Conservation (phyloP, 2,797 vertebrate genomes). For the Presbytis comata region DNA sequence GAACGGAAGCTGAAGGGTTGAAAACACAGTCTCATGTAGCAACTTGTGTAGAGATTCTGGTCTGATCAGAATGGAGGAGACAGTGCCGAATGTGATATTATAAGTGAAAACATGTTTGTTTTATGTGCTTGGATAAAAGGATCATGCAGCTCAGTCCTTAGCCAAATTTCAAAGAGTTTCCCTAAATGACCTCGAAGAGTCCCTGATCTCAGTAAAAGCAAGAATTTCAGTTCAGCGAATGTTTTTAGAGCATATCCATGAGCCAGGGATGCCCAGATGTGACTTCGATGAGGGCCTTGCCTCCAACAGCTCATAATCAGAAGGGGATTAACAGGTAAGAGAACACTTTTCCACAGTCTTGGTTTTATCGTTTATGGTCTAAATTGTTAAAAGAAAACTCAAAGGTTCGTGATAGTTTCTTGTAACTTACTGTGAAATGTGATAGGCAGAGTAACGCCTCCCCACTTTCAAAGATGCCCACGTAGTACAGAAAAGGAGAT, state of each 20-base stretch:
- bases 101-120: neutral
- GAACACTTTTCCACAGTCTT: neutral
- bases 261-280: neutral
- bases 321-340: neutral
- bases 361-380: neutral
- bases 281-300: accelerated
- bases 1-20: neutral
- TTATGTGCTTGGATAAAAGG: neutral
- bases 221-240: neutral
- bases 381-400: neutral
- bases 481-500: neutral
- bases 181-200: neutral
- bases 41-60: neutral
- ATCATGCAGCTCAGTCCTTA: neutral
- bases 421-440: neutral
- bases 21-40: neutral
- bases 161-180: neutral
- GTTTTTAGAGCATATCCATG: accelerated
- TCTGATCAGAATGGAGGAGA: neutral
- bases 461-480: neutral
- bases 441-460: neutral
- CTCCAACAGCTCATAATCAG: neutral
- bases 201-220: neutral
- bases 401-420: neutral
- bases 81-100: too few relatives aligned